Evolutionary conservation across 2,888 invertebrate species (phyloP).

Genomic region (Aspidapion aeneum): DNA sequence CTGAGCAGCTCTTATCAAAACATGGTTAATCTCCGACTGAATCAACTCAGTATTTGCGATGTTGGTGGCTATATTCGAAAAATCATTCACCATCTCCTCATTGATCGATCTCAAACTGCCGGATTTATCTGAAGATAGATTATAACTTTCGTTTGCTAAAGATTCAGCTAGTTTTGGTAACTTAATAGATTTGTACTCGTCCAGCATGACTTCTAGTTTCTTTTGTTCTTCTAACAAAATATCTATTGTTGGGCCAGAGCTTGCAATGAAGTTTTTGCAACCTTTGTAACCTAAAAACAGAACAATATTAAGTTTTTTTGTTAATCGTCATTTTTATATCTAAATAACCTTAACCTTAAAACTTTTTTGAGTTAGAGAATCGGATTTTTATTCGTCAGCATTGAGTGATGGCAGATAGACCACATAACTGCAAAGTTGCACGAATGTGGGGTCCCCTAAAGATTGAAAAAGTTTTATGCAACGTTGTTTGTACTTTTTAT

Average conservation of each 20-base stretch:
- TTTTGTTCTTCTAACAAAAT: constrained; percentile 36
- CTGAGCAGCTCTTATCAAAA: constrained; percentile 67
- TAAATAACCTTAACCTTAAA: no score
- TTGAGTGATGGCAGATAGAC: no score
- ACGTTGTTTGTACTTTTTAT: no score
- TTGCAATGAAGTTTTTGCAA: constrained; percentile 33
- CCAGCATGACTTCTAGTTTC: constrained; percentile 35
- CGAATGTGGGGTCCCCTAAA: no score
- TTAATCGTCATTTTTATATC: no score
- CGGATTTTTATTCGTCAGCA: no score
- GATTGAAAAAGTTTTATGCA: no score
- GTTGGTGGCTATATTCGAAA: constrained; percentile 72
- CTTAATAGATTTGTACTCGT: constrained; percentile 62
- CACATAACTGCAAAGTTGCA: no score
- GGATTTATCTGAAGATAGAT: constrained; percentile 52
- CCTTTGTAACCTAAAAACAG: constrained; percentile 47
- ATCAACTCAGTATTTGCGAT: constrained; percentile 71
- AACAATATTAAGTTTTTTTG: no score
- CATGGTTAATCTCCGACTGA: constrained; percentile 73
- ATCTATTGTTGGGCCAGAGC: constrained; percentile 34
- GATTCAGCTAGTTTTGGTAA: constrained; percentile 67
- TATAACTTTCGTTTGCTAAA: constrained; percentile 67
- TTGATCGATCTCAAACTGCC: constrained; percentile 50
- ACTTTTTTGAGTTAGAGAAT: no score
- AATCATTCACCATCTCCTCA: constrained; percentile 68